Percentiles rank a stretch among this genome's conserved stretches.
Evolutionary conservation across 1,140 invertebrate species (phyloP).

Genomic region (Cherax destructor): DNA sequence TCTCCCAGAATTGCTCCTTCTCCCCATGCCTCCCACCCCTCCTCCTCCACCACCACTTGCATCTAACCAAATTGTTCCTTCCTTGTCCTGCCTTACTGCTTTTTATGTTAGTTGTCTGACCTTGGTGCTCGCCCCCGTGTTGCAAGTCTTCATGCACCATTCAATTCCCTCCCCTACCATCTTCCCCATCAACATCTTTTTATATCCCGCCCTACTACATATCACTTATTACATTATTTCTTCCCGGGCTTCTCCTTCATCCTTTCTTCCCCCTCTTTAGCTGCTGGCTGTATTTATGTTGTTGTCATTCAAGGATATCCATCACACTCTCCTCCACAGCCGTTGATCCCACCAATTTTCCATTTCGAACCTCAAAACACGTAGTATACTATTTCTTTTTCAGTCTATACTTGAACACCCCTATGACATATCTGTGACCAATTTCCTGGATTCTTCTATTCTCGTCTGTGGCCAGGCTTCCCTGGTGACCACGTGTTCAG

Average conservation of each 20-base stretch:
- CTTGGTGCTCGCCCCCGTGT: neutral
- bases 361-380: too few relatives aligned
- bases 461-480: too few relatives aligned
- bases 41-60: neutral
- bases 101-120: neutral
- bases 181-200: neutral
- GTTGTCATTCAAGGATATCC: neutral
- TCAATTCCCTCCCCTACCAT: neutral
- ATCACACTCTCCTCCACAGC: neutral
- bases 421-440: too few relatives aligned
- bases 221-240: neutral
- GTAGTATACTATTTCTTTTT: too few relatives aligned
- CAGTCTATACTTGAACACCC: too few relatives aligned
- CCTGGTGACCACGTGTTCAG: too few relatives aligned
- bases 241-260: too few relatives aligned
- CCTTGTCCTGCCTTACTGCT: neutral
- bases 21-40: neutral
- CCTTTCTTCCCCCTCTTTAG: neutral
- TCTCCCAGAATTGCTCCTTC: neutral
- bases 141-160: neutral
- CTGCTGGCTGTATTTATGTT: neutral
- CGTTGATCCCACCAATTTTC: neutral
- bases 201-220: neutral
- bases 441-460: too few relatives aligned
- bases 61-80: constrained; percentile 11